These are phyloP conservation scores for Acinonyx jubatus DNA, from an alignment of 2,113 vertebrate genomes.

Conservation along the genomic window DNA sequence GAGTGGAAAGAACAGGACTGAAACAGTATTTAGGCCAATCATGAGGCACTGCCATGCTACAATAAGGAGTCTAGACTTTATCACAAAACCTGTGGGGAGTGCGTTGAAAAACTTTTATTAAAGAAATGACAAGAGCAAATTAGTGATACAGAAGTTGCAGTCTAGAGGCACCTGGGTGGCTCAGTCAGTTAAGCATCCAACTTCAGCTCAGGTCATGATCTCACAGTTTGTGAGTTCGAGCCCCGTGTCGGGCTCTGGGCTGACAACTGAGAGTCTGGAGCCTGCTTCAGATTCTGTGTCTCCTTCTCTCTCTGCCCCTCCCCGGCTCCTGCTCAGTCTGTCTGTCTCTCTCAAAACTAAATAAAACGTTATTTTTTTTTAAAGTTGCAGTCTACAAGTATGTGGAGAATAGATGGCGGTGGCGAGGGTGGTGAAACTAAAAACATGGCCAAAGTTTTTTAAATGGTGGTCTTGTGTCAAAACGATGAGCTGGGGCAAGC, in stretches of 20 bases:
- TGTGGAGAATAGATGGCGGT: background rate
- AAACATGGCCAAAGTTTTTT: background rate
- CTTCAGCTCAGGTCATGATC: too few relatives aligned
- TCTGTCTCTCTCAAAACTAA: too few relatives aligned
- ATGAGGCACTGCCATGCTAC: fast-evolving
- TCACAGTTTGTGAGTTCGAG: too few relatives aligned
- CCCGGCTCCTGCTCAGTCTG: too few relatives aligned
- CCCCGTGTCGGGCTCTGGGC: too few relatives aligned
- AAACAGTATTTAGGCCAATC: fast-evolving
- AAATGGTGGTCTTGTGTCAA: background rate
- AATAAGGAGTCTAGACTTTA: background rate
- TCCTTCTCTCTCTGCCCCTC: too few relatives aligned
- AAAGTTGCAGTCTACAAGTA: background rate
- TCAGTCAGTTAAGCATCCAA: too few relatives aligned
- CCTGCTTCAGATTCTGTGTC: too few relatives aligned
- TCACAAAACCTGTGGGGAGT: background rate
- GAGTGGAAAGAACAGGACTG: fast-evolving
- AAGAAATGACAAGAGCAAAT: background rate
- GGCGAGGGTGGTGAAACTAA: background rate
- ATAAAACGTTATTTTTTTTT: too few relatives aligned
- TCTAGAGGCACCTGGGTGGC: background rate
- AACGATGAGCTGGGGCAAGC: background rate
- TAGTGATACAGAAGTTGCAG: background rate
- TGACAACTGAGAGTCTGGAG: too few relatives aligned
- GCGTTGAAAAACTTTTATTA: background rate